A percentile compares a stretch with the other conserved stretches of the same genome.
These are phyloP conservation scores for Danaus plexippus DNA, from an alignment of 1,140 invertebrate genomes.

Conservation along the genomic window DNA sequence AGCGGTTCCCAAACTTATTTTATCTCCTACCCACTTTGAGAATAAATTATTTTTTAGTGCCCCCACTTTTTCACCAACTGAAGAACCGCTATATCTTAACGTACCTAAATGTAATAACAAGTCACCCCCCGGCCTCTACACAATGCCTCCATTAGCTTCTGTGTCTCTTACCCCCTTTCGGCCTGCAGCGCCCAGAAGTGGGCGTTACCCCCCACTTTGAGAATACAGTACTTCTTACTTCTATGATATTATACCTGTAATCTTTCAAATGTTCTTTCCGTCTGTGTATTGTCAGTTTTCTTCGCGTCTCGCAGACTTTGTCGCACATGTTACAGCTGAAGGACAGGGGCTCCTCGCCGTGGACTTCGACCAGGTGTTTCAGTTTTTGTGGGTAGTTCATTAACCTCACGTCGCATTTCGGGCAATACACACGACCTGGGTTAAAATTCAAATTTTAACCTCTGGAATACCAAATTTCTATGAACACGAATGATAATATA, in stretches of 20 bases:
- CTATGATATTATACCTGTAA: conserved; percentile 32
- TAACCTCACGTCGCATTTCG: conserved; percentile 51
- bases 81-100: no score
- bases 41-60: no score
- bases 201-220: no score
- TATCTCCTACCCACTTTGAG: no score
- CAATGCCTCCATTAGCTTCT: no score
- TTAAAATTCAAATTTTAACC: conserved; percentile 1
- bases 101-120: no score
- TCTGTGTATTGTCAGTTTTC: conserved; percentile 61
- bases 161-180: neutral
- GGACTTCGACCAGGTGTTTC: conserved; percentile 61
- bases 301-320: conserved; percentile 62
- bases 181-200: no score
- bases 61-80: no score
- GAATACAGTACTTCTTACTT: neutral
- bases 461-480: no score
- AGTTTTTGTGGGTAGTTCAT: conserved; percentile 60
- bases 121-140: no score
- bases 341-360: conserved; percentile 64
- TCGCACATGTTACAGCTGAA: conserved; percentile 68
- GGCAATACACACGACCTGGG: conserved; percentile 49
- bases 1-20: no score
- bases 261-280: conserved; percentile 58
- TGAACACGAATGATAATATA: neutral